A percentile compares a stretch with the other conserved stretches of the same genome.
phyloP scores from a whole-genome alignment of 1,140 invertebrate species.

The Gryon sp. region DNA sequence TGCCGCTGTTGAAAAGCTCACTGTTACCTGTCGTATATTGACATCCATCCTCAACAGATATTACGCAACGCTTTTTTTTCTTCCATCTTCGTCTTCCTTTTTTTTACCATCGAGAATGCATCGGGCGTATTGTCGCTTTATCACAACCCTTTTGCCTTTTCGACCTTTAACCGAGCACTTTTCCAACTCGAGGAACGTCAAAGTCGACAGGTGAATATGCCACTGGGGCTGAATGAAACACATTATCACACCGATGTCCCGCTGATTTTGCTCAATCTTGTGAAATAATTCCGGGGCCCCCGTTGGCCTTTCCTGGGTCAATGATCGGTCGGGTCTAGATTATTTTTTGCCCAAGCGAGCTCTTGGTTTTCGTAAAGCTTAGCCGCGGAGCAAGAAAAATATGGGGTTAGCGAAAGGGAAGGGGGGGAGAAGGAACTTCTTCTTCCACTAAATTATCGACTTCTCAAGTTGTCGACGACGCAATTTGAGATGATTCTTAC shows the following conservation, averaged over 20 bases:
- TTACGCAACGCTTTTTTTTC: too few species aligned
- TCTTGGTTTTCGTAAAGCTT: neutral
- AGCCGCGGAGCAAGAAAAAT: too few species aligned
- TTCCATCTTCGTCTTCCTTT: too few species aligned
- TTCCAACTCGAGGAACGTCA: slow-evolving; percentile 47
- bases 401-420: too few species aligned
- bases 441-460: too few species aligned
- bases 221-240: slow-evolving; percentile 16
- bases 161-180: slow-evolving; percentile 55
- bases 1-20: slow-evolving; percentile 64
- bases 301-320: slow-evolving; percentile 20
- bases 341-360: neutral
- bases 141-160: slow-evolving; percentile 53
- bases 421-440: too few species aligned
- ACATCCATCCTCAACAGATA: slow-evolving; percentile 69
- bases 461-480: too few species aligned
- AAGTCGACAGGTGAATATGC: slow-evolving; percentile 49
- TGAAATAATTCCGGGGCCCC: neutral
- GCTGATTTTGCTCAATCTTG: slow-evolving; percentile 13
- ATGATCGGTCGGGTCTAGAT: slow-evolving; percentile 3
- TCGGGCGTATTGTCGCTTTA: slow-evolving; percentile 37
- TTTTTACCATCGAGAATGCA: slow-evolving; percentile 42
- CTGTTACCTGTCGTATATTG: slow-evolving; percentile 70
- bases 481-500: too few species aligned
- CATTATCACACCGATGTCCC: slow-evolving; percentile 26